Conservation (phyloP, 2,797 vertebrate species). For the Fringilla coelebs region DNA sequence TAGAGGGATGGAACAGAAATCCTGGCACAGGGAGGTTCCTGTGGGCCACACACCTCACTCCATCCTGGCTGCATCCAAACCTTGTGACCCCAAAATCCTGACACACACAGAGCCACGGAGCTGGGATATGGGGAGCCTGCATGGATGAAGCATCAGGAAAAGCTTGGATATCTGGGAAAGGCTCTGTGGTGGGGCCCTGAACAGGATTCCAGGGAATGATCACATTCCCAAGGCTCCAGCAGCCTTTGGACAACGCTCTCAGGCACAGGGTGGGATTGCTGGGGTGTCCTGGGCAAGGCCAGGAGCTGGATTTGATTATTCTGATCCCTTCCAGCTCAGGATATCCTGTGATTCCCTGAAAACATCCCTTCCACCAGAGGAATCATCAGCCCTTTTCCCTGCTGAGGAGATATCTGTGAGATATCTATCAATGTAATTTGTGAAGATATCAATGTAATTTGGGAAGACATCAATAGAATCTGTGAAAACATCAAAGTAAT, state of each 20-base stretch:
- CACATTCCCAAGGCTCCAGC: neutral
- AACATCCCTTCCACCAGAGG: neutral
- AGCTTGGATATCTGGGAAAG: neutral
- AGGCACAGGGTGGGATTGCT: neutral
- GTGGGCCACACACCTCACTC: too few relatives aligned
- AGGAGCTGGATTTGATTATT: neutral
- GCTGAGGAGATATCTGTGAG: neutral
- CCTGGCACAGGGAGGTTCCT: neutral
- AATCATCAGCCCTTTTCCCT: accelerated
- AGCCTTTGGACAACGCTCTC: neutral
- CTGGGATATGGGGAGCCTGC: accelerated
- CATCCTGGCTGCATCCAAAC: neutral
- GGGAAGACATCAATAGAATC: too few relatives aligned
- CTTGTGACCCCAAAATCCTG: neutral
- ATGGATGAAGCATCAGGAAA: neutral
- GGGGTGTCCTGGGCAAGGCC: neutral
- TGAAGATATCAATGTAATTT: accelerated
- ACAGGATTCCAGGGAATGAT: neutral
- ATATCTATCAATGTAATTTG: neutral
- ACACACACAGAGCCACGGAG: accelerated
- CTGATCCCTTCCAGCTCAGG: neutral
- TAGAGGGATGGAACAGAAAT: neutral
- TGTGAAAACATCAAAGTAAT: neutral
- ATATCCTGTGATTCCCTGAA: neutral
- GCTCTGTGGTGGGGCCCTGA: neutral